Base-by-base conservation (phyloP, 2,113 vertebrate genomes). In the Chunga burmeisteri region DNA sequence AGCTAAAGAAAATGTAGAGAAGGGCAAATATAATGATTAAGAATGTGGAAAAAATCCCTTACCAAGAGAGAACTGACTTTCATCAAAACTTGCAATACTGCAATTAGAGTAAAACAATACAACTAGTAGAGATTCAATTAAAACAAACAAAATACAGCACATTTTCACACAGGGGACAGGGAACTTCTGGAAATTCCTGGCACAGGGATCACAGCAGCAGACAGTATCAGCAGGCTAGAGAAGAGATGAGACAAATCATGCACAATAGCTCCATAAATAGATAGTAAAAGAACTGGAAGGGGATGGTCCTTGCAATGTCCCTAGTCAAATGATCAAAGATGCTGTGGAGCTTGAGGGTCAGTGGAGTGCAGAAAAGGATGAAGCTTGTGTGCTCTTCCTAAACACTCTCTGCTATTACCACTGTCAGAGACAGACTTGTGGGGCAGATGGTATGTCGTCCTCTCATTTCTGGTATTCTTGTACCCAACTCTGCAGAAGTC, bases 381-480 rank as follows among this genome's bases (percentile, higher is more conserved):
- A 55, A 44, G 3, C 6, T 49, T 70, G 3, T 17, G 14, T 56
- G 16, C 12, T 68, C 10, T 66, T 90, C 46, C 21, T 44, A 49
- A 81, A 74, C 26, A 62, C 9, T 3, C 30, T 62, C 26, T 70
- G 38, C 10, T 40, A 27, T 2, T 40, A 16, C 7, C 14, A 8
- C 38, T 67, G 13, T 34, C 42, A 63, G 71, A 70, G 61, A 42
- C 5, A 80, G 19, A 20, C 3, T 68, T 65, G 16, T 21, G 78
- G 44, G 11, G 25, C 32, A 68, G 63, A 71, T 0, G 1, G 2
- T 12, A 6, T 2, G 18, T 36, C 7, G 0, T 47, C 84, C 36
- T 80, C 32, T 75, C 19, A 5, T 72, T 46, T 72, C 38, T 72
- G 10, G 5, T 40, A 10, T 11, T 80, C 32, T 49, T 61, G 20